Conservation (phyloP, 2,113 vertebrate species). For the Cranoglanis bouderius region DNA sequence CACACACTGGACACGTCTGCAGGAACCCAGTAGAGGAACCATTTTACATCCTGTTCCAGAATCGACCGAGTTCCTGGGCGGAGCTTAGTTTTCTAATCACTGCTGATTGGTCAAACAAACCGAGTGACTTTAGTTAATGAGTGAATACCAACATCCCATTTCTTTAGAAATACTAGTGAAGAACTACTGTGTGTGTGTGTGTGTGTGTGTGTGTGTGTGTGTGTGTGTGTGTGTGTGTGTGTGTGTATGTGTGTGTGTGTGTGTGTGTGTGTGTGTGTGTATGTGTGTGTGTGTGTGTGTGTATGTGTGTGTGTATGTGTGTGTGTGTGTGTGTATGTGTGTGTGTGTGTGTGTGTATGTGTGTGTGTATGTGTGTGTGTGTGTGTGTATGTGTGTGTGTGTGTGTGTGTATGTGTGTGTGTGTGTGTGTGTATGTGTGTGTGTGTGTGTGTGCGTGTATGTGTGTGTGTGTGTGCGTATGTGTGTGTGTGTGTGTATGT, state of each 20-base stretch:
- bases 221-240: not conserved
- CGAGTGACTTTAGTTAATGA: not conserved
- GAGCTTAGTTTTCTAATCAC: not conserved
- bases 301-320: not conserved
- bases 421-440: not conserved
- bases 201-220: constrained; percentile 13
- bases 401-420: constrained; percentile 9
- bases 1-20: not conserved
- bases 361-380: constrained; percentile 10
- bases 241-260: constrained; percentile 11
- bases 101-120: not conserved
- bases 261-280: not conserved
- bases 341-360: not conserved
- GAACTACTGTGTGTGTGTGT: not conserved
- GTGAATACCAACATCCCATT: too few relatives aligned
- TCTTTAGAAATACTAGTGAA: not conserved
- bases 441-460: constrained; percentile 2
- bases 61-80: too few relatives aligned
- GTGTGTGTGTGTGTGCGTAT: constrained; percentile 6
- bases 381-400: not conserved
- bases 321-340: constrained; percentile 8
- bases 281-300: constrained; percentile 8
- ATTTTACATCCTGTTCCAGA: not conserved
- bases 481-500: too few relatives aligned
- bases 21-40: not conserved